These are phyloP conservation scores for Labia minor DNA, from an alignment of 2,888 invertebrate genomes.

Conservation along the genomic window DNA sequence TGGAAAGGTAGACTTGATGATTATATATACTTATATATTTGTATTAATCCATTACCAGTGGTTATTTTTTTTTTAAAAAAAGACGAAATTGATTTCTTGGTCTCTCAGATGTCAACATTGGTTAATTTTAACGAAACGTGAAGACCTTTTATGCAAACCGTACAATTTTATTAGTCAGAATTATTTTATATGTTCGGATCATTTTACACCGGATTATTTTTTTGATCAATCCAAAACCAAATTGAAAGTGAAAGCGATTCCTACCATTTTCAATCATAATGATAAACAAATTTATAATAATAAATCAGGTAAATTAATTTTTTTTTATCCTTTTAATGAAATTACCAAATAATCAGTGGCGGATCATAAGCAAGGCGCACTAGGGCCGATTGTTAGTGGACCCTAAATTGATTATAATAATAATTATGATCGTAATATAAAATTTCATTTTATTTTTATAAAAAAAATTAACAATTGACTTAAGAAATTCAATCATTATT, in stretches of 20 bases:
- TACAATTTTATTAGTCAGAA: conserved; percentile 16
- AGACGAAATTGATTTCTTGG: too few relatives aligned
- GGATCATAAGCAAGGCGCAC: too few relatives aligned
- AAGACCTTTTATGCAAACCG: conserved; percentile 20
- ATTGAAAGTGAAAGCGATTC: conserved; percentile 20
- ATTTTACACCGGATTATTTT: conserved; percentile 22
- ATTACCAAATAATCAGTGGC: too few relatives aligned
- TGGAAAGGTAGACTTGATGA: conserved; percentile 17
- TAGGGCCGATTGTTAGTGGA: too few relatives aligned
- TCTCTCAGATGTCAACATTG: conserved; percentile 22
- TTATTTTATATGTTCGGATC: conserved; percentile 21
- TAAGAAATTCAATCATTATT: too few relatives aligned
- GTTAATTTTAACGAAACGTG: conserved; percentile 20
- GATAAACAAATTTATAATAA: not conserved
- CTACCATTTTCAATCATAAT: conserved; percentile 18
- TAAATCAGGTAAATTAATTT: too few relatives aligned
- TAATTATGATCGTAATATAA: too few relatives aligned
- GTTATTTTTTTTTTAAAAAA: not conserved
- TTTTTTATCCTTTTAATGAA: too few relatives aligned
- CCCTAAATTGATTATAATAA: too few relatives aligned
- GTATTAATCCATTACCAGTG: not conserved
- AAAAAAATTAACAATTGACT: too few relatives aligned
- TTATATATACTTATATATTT: not conserved
- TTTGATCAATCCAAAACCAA: conserved; percentile 9
- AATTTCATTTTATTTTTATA: too few relatives aligned